Evolutionary conservation across 2,113 vertebrate species (phyloP).

Genomic region (Nymphicus hollandicus): DNA sequence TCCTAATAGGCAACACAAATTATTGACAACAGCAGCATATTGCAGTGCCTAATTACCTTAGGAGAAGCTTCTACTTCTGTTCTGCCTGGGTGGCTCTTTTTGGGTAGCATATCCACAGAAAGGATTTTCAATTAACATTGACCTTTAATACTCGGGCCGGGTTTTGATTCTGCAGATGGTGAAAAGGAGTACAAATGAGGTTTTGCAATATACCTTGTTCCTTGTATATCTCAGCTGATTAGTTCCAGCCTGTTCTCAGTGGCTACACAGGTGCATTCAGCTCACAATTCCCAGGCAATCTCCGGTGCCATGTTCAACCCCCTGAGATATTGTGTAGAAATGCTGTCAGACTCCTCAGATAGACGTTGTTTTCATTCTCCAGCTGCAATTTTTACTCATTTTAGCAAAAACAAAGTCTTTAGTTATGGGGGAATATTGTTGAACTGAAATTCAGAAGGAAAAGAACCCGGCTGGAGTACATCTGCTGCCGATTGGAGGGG

Average conservation of each 20-base stretch:
- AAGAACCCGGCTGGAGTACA: background rate
- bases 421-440: constrained; percentile 32
- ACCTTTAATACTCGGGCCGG: constrained; percentile 45
- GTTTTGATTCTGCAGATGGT: constrained; percentile 18
- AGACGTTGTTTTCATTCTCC: constrained; percentile 27
- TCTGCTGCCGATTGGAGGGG: background rate
- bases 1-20: background rate
- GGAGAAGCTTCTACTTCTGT: background rate
- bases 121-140: constrained; percentile 66
- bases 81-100: background rate
- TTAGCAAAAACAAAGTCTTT: constrained; percentile 15
- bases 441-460: background rate
- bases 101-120: background rate
- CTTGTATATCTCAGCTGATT: constrained; percentile 36
- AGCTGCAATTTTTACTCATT: constrained; percentile 35
- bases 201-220: constrained; percentile 36
- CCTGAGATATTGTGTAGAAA: constrained; percentile 34
- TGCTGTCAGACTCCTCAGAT: constrained; percentile 47
- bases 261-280: background rate
- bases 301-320: background rate
- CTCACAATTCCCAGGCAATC: constrained; percentile 36
- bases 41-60: background rate
- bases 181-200: constrained; percentile 55
- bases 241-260: constrained; percentile 9
- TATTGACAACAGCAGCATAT: background rate